Conservation (phyloP, 2,797 vertebrate species). For the Hydrolagus colliei region DNA sequence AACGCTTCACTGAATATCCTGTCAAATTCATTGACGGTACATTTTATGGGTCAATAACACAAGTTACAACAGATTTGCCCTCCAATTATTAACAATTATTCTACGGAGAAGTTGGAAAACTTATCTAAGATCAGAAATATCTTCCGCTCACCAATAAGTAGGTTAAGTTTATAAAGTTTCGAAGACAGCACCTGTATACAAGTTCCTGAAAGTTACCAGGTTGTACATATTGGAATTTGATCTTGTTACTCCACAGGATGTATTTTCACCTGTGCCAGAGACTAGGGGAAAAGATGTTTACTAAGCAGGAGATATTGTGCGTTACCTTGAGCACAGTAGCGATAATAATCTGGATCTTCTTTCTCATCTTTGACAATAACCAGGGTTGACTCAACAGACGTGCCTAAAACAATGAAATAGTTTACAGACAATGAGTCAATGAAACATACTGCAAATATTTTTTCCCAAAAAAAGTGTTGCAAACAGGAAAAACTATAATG, state of each 20-base stretch:
- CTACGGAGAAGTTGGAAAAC: not conserved
- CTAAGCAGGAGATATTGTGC: not conserved
- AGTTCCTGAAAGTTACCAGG: not conserved
- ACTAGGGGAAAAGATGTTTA: not conserved
- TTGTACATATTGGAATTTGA: not conserved
- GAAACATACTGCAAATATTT: no score
- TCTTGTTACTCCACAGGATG: not conserved
- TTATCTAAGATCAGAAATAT: not conserved
- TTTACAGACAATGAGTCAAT: not conserved
- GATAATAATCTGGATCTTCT: slow-evolving; percentile 57
- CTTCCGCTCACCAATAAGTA: not conserved
- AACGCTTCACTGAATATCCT: no score
- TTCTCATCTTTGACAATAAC: slow-evolving; percentile 57
- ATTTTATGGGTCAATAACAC: no score
- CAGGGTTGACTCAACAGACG: slow-evolving; percentile 42
- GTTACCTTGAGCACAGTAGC: slow-evolving; percentile 57
- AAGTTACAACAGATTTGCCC: not conserved
- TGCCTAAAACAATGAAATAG: slow-evolving; percentile 3
- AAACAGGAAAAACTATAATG: no score
- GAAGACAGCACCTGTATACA: not conserved
- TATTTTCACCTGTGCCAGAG: not conserved
- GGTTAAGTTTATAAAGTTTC: not conserved
- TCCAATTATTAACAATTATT: not conserved
- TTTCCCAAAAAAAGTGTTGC: no score
- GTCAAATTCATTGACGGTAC: no score